These are phyloP conservation scores for Echinometra lucunter DNA, from an alignment of 53 echinoderm and acorn worm genomes.

Conservation along the genomic window DNA sequence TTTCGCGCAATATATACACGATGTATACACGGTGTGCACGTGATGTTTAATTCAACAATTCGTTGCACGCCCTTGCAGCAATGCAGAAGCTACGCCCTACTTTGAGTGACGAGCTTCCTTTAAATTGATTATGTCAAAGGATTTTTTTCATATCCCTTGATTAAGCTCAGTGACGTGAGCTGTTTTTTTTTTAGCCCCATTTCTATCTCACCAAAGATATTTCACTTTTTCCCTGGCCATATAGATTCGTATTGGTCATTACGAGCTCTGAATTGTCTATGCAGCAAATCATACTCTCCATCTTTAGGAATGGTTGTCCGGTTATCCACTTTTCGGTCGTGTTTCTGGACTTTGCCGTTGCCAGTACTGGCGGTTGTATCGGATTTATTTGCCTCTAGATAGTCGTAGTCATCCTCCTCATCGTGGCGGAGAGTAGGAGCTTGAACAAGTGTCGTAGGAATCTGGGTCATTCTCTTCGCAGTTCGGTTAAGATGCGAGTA, in stretches of 20 bases:
- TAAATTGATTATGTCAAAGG: background rate
- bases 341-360: background rate
- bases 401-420: constrained; percentile 66
- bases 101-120: background rate
- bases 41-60: background rate
- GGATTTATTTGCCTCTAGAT: constrained; percentile 41
- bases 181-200: background rate
- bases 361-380: background rate
- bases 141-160: background rate
- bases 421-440: constrained; percentile 64
- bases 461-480: background rate
- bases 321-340: background rate
- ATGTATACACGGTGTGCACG: no score
- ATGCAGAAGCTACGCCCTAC: background rate
- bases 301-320: background rate
- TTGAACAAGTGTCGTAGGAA: background rate
- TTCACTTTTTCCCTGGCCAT: constrained; percentile 58
- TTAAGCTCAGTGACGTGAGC: background rate
- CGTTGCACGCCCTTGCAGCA: background rate
- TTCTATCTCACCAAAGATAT: background rate
- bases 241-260: constrained; percentile 63
- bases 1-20: background rate
- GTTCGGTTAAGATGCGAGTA: constrained; percentile 65
- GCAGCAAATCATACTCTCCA: constrained; percentile 47
- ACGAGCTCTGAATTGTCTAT: constrained; percentile 57